Evolutionary conservation across 2,888 invertebrate genomes (phyloP).

Genomic region (Blastobasis adustella): DNA sequence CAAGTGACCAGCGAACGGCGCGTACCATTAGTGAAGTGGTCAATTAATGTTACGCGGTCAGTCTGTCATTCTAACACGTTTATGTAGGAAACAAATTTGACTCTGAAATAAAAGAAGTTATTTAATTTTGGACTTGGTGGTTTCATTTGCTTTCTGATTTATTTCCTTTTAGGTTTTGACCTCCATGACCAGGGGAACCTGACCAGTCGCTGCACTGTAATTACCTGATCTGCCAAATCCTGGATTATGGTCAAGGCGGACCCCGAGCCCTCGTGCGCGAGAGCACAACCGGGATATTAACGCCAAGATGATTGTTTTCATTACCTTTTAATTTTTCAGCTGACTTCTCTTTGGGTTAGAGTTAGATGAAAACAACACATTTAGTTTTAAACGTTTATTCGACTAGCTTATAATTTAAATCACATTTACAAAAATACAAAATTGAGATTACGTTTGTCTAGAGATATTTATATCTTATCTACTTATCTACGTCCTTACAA

Average conservation of each 20-base stretch:
- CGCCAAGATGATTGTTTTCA: too few relatives aligned
- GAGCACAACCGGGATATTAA: too few relatives aligned
- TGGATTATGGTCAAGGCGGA: too few relatives aligned
- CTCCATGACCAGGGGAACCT: neutral
- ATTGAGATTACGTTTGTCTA: slow-evolving; percentile 4
- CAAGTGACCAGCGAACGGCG: slow-evolving; percentile 46
- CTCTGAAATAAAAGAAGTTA: slow-evolving; percentile 75
- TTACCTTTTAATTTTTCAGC: too few relatives aligned
- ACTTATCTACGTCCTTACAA: too few relatives aligned
- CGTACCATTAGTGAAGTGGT: slow-evolving; percentile 65
- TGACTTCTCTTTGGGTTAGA: neutral
- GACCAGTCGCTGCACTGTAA: too few relatives aligned
- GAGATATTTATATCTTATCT: too few relatives aligned
- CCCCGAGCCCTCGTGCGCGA: too few relatives aligned
- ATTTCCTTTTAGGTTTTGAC: too few relatives aligned
- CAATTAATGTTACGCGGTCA: slow-evolving; percentile 67
- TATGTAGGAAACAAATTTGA: slow-evolving; percentile 74
- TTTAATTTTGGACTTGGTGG: slow-evolving; percentile 70
- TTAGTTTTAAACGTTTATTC: slow-evolving; percentile 40
- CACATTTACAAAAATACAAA: slow-evolving; percentile 60
- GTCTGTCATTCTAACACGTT: slow-evolving; percentile 69
- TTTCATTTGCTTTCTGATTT: slow-evolving; percentile 40
- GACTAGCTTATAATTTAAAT: slow-evolving; percentile 48
- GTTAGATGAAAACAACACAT: slow-evolving; percentile 3
- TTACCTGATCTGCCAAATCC: too few relatives aligned